phyloP scores from a whole-genome alignment of 2,797 vertebrate genomes.

The Scyliorhinus canicula region DNA sequence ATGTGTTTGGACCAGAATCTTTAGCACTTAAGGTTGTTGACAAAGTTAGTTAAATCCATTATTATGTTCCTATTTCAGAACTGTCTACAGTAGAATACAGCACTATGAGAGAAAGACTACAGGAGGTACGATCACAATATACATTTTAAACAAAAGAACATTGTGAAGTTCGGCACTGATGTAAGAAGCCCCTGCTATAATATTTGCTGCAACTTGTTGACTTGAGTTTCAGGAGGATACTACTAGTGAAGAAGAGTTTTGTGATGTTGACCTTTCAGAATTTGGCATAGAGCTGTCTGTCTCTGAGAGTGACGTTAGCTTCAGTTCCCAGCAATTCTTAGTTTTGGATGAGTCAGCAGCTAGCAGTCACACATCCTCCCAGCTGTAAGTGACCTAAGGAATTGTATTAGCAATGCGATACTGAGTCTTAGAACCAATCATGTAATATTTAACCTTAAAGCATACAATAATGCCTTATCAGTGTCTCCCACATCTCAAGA shows the following conservation, averaged over 20 bases:
- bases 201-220: neutral
- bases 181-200: neutral
- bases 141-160: neutral
- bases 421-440: neutral
- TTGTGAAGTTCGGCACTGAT: neutral
- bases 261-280: slow-evolving; percentile 35
- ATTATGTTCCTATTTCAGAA: slow-evolving; percentile 34
- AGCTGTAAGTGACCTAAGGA: slow-evolving; percentile 33
- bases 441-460: neutral
- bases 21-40: neutral
- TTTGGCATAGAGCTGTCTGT: slow-evolving; percentile 33
- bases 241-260: slow-evolving; percentile 32
- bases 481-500: neutral
- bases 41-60: neutral
- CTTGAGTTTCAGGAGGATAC: neutral
- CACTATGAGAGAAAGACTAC: neutral
- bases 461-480: neutral
- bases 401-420: neutral
- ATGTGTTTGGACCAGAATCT: neutral
- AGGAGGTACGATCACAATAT: slow-evolving; percentile 9
- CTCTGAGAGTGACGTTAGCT: slow-evolving; percentile 35
- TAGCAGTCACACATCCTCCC: slow-evolving; percentile 38
- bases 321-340: slow-evolving; percentile 13
- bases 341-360: slow-evolving; percentile 37
- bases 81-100: slow-evolving; percentile 17